phyloP scores from a whole-genome alignment of 35 echinoderm and acorn worm species.

The Ophiothrix spiculata region DNA sequence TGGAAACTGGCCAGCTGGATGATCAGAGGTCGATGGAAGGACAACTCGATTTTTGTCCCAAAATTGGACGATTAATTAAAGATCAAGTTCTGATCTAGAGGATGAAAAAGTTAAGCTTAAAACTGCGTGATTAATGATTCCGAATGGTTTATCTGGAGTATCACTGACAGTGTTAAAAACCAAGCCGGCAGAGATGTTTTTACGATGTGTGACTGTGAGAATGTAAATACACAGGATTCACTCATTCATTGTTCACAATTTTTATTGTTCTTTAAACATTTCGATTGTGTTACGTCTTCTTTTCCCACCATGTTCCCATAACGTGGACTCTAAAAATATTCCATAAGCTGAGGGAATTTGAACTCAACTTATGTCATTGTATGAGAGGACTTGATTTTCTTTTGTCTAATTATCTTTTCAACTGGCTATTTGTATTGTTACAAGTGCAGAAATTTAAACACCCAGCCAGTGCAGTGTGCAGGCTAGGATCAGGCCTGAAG shows the following conservation, averaged over 20 bases:
- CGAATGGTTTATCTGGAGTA: neutral
- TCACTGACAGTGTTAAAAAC: neutral
- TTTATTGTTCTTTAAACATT: neutral
- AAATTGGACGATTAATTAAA: neutral
- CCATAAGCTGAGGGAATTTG: too few relatives aligned
- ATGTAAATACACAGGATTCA: neutral
- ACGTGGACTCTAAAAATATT: too few relatives aligned
- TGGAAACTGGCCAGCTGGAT: constrained; percentile 9
- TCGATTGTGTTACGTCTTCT: neutral
- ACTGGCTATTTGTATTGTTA: too few relatives aligned
- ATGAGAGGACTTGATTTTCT: too few relatives aligned
- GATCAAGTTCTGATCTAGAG: neutral
- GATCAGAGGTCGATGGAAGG: neutral
- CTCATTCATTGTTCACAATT: constrained; percentile 3
- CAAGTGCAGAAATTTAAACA: too few relatives aligned
- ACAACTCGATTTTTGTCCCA: neutral
- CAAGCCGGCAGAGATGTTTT: neutral
- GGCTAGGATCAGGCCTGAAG: too few relatives aligned
- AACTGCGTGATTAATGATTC: neutral
- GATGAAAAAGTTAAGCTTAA: neutral
- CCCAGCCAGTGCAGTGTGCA: too few relatives aligned
- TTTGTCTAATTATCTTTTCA: too few relatives aligned
- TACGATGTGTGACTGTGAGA: neutral
- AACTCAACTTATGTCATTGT: too few relatives aligned
- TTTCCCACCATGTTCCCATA: neutral